Base-by-base conservation (phyloP, 2,888 invertebrate species). In the Aporophyla nigra region DNA sequence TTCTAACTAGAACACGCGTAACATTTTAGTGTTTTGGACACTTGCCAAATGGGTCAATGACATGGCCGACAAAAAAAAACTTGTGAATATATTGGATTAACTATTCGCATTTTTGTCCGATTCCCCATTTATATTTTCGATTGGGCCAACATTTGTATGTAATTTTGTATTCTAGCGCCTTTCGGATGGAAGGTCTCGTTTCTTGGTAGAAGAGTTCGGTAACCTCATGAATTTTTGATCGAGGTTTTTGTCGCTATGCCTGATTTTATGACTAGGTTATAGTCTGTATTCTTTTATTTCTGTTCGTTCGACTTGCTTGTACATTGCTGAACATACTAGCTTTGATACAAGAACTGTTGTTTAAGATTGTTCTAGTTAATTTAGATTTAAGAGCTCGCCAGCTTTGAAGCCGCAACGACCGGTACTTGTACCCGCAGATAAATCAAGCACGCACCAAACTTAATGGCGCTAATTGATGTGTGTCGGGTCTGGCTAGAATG, bases 1-100 rank as follows among this genome's bases (percentile, higher is more conserved):
- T 88, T 61, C 84, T 87, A 91, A 91, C 86, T 87, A 75, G 88
- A 88, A 87, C 91, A 89, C 85, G 88, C 87, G 87, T 89, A 89
- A 88, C 85, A 80, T 85, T 87, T 83, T 85, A 88, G 86, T 88
- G 86, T 85, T 90, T 89, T 93, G 94, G 91, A 86, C 81, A 73
- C 71, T 83, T 90, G 94, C 94, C 95, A 94, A 94, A 92, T 93
- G 86, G 94, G 95, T 93, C 94, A 94, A 90, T 91, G 91, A 79
- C 92, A 91, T 78, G 84, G 88, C 87, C 86, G 87, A 89, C 85
- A 86, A 84, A 86, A 46, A 33, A 78, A 84, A 80, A 88, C 82
- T 87, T 86, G 85, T 90, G 90, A 91, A 91, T 87, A 87, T 86
- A 89, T 76, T 80, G 76, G 80, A 86, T 88, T 84, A 85, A 83